These are phyloP conservation scores for Chymomyza fuscimana DNA, from an alignment of 2,888 invertebrate genomes.

Conservation along the genomic window DNA sequence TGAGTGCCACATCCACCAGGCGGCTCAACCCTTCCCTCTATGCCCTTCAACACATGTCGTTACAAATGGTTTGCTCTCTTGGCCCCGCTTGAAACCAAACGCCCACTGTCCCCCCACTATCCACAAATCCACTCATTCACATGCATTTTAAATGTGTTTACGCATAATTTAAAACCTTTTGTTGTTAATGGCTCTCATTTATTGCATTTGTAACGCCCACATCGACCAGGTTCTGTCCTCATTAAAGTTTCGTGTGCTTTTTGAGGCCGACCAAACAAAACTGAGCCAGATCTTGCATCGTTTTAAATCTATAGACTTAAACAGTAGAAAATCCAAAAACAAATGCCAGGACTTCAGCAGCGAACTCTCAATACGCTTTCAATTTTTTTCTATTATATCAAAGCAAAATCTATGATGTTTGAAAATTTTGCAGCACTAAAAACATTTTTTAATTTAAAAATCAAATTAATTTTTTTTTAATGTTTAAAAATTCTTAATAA, in stretches of 20 bases:
- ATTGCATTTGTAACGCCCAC: conserved; percentile 50
- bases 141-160: conserved; percentile 34
- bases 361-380: not conserved
- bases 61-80: conserved; percentile 22
- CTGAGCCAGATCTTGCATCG: no score
- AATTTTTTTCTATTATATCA: no score
- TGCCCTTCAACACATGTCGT: conserved; percentile 25
- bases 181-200: conserved; percentile 58
- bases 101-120: conserved; percentile 6
- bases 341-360: not conserved
- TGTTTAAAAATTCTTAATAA: no score
- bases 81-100: not conserved
- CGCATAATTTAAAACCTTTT: conserved; percentile 56
- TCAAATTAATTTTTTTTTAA: no score
- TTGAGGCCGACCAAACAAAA: not conserved
- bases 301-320: not conserved
- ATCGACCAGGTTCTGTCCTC: not conserved
- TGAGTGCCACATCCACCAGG: not conserved
- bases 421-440: no score
- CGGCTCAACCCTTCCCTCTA: not conserved
- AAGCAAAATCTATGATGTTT: no score
- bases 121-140: conserved; percentile 2
- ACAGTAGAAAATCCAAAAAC: not conserved
- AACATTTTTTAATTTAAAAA: no score
- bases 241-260: not conserved